Evolutionary conservation across 2,797 vertebrate species (phyloP).

Genomic region (Erethizon dorsatum): DNA sequence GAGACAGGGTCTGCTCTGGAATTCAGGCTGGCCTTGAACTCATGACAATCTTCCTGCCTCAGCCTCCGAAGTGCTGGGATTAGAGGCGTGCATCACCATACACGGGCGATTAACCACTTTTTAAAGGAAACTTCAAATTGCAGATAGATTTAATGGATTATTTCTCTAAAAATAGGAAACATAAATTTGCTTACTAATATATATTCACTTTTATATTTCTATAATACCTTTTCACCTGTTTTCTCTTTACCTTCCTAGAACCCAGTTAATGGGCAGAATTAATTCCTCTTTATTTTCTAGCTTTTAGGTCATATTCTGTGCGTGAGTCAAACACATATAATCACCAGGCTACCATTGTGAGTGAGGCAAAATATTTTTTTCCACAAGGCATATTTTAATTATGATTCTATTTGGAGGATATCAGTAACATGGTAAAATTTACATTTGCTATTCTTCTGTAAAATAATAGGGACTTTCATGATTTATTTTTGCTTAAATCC

Average conservation of each 20-base stretch:
- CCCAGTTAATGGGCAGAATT: conserved; percentile 8
- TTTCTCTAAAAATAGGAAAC: not conserved
- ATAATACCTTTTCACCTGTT: not conserved
- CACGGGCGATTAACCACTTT: not conserved
- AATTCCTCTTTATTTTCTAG: conserved; percentile 59
- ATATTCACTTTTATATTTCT: conserved; percentile 41
- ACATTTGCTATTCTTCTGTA: conserved; percentile 71
- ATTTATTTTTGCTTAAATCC: conserved; percentile 62
- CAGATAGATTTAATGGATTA: not conserved
- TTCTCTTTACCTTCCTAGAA: not conserved
- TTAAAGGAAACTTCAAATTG: not conserved
- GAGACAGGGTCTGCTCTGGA: not conserved
- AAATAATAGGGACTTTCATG: conserved; percentile 68
- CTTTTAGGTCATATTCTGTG: conserved; percentile 66
- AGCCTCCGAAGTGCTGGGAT: not conserved
- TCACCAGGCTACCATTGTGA: conserved; percentile 65
- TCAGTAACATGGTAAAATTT: conserved; percentile 76
- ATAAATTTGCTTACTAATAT: conserved; percentile 47
- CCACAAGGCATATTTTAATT: conserved; percentile 80
- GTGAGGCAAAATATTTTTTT: conserved; percentile 76
- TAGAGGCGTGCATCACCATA: not conserved
- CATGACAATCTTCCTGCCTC: not conserved
- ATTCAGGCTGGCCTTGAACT: not conserved
- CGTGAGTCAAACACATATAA: conserved; percentile 67
- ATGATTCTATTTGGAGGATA: conserved; percentile 76